Conservation (phyloP, 2,113 vertebrate genomes). For the Eidolon helvum region DNA sequence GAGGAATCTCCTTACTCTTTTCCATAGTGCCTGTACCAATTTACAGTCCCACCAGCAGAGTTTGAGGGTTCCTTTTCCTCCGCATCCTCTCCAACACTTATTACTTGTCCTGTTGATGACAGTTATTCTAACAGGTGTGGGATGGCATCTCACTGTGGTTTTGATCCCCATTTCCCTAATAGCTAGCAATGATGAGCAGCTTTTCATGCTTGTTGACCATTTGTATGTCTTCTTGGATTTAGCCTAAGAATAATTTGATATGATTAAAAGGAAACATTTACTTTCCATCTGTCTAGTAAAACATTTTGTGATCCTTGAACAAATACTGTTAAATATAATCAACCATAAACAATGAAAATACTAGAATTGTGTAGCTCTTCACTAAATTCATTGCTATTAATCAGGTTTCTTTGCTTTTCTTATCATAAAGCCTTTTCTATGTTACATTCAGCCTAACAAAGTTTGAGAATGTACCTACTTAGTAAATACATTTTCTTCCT, state of each 20-base stretch:
- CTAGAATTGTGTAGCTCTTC: background rate
- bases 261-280: background rate
- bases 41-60: too few species aligned
- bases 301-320: background rate
- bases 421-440: background rate
- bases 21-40: too few species aligned
- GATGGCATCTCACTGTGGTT: too few species aligned
- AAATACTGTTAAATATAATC: background rate
- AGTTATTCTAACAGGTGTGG: too few species aligned
- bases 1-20: too few species aligned
- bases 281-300: background rate
- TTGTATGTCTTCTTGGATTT: background rate
- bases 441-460: background rate
- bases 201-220: too few species aligned
- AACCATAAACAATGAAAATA: background rate
- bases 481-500: background rate
- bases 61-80: too few species aligned
- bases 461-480: background rate
- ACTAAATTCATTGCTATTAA: constrained; percentile 20
- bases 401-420: constrained; percentile 57
- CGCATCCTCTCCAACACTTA: too few species aligned
- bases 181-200: too few species aligned
- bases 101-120: too few species aligned
- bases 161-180: too few species aligned
- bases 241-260: background rate